A percentile compares a stretch with the other conserved stretches of the same genome.
These are phyloP conservation scores for Dryoscopus gambensis DNA, from an alignment of 2,113 vertebrate species.

Conservation along the genomic window DNA sequence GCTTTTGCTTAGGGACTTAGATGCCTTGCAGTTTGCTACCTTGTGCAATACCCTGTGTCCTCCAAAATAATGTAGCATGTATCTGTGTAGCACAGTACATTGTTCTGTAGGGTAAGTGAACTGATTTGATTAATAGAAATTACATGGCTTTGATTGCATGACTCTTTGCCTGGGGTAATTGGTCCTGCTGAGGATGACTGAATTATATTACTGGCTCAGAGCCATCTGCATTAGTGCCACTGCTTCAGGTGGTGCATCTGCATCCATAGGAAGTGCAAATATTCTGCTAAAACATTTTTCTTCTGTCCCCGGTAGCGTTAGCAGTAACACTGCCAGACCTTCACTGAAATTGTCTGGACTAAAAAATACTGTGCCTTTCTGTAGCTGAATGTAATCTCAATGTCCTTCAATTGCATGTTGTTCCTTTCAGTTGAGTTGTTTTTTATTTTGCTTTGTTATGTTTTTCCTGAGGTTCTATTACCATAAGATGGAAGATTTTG, in stretches of 20 bases:
- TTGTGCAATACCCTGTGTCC: not conserved
- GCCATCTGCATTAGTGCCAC: not conserved
- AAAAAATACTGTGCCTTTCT: not conserved
- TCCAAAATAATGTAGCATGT: not conserved
- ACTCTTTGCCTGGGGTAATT: slow-evolving; percentile 9
- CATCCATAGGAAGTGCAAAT: not conserved
- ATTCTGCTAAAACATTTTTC: not conserved
- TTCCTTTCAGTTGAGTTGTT: not conserved
- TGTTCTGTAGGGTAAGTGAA: not conserved
- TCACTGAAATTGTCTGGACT: not conserved
- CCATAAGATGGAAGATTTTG: not conserved
- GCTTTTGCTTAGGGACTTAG: not conserved
- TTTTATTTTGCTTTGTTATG: not conserved
- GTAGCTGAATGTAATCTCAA: not conserved
- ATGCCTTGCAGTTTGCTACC: not conserved
- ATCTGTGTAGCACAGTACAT: not conserved
- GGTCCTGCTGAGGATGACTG: slow-evolving; percentile 24
- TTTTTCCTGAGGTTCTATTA: not conserved
- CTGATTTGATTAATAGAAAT: slow-evolving; percentile 31
- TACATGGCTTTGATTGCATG: not conserved
- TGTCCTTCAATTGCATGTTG: not conserved
- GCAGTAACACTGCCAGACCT: not conserved
- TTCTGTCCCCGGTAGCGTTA: not conserved
- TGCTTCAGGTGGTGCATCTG: slow-evolving; percentile 18
- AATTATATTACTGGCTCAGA: not conserved